Conservation (phyloP, 2,797 vertebrate genomes). For the Cichlasoma orientale region DNA sequence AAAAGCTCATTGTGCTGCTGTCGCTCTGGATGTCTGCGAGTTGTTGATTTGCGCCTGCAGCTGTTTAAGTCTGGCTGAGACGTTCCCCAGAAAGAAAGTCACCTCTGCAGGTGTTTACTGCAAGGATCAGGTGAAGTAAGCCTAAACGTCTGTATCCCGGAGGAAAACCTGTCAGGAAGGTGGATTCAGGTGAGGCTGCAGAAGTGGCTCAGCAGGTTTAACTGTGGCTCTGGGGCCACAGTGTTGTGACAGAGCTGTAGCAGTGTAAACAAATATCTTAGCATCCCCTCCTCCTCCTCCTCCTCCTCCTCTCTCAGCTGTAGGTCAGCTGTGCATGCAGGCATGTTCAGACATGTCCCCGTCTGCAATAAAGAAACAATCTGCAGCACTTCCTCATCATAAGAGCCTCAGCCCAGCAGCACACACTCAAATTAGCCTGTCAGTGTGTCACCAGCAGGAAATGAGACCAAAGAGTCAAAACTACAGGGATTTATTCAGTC, state of each 20-base stretch:
- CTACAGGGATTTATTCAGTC: neutral
- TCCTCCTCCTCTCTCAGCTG: constrained; percentile 54
- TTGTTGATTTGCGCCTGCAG: neutral
- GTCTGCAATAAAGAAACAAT: constrained; percentile 31
- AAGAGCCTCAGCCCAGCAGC: neutral
- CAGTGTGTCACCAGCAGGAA: neutral
- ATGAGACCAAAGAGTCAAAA: neutral
- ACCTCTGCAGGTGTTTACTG: neutral
- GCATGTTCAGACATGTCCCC: constrained; percentile 76
- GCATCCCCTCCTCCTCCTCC: neutral
- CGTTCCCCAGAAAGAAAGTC: neutral
- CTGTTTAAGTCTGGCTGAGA: neutral
- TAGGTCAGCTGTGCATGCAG: constrained; percentile 61
- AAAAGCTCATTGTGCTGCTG: neutral
- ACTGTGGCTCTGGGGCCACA: neutral
- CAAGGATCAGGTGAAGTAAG: neutral
- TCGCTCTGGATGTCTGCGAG: neutral
- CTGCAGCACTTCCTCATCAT: constrained; percentile 35
- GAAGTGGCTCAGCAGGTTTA: neutral
- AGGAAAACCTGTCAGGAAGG: constrained; percentile 9
- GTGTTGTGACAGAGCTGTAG: constrained; percentile 44
- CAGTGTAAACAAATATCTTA: constrained; percentile 35
- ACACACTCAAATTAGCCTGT: neutral
- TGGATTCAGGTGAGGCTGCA: constrained; percentile 15
- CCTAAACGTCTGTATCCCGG: neutral